These are phyloP conservation scores for Synanceia verrucosa DNA, from an alignment of 2,797 vertebrate species.

Conservation along the genomic window DNA sequence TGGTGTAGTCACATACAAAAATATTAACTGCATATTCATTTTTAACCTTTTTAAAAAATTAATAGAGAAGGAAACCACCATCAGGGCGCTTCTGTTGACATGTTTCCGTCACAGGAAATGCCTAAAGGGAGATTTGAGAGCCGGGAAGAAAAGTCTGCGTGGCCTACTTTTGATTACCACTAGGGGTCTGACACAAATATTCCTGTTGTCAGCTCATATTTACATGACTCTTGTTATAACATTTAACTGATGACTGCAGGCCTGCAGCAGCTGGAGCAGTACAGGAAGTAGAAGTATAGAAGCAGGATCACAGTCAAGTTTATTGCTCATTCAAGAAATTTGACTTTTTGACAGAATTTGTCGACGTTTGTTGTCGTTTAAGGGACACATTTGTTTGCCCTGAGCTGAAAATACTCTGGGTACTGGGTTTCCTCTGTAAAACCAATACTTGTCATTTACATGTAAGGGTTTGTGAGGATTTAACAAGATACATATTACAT, in stretches of 20 bases:
- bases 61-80: not conserved
- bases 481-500: not conserved
- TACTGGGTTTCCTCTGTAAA: not conserved
- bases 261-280: not conserved
- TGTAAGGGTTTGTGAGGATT: not conserved
- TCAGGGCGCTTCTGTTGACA: constrained; percentile 12
- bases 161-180: constrained; percentile 50
- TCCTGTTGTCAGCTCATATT: constrained; percentile 40
- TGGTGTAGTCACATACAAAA: constrained; percentile 31
- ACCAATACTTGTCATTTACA: not conserved
- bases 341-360: no score
- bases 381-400: not conserved
- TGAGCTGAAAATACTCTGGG: no score
- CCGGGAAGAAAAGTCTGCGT: constrained; percentile 8
- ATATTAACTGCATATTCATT: no score
- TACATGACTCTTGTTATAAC: constrained; percentile 2
- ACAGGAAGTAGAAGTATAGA: not conserved
- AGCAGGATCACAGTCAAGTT: no score
- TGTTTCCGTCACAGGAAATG: constrained; percentile 25
- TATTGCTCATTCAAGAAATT: no score
- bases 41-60: not conserved
- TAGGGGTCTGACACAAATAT: constrained; percentile 40
- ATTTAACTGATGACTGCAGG: not conserved
- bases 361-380: not conserved
- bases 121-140: constrained; percentile 21